Evolutionary conservation across 2,113 vertebrate species (phyloP).

Genomic region (Protobothrops mucrosquamatus): DNA sequence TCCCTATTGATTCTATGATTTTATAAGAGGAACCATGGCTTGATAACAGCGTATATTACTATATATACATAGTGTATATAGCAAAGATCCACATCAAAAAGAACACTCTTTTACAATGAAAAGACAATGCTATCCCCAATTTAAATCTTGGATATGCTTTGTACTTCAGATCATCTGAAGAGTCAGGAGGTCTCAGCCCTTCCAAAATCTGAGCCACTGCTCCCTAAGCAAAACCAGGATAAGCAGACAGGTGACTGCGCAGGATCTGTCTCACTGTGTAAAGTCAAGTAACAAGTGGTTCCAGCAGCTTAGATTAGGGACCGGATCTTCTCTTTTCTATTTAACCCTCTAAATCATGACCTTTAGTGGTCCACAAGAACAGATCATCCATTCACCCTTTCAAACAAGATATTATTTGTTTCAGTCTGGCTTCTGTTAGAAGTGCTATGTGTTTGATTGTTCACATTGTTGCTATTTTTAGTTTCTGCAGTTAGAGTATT

Average conservation of each 20-base stretch:
- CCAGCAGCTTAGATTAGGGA: not conserved
- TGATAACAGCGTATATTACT: not conserved
- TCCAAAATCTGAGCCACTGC: not conserved
- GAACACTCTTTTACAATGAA: not conserved
- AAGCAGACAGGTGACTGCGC: not conserved
- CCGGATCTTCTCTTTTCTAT: not conserved
- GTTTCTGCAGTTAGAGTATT: not conserved
- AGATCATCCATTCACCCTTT: not conserved
- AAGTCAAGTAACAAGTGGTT: not conserved
- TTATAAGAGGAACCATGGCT: not conserved
- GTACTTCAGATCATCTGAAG: not conserved
- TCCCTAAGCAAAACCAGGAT: not conserved
- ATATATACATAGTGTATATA: not conserved
- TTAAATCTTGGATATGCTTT: not conserved
- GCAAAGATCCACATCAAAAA: not conserved
- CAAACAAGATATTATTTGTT: not conserved
- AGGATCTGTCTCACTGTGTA: not conserved
- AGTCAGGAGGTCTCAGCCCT: not conserved
- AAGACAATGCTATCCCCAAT: not conserved
- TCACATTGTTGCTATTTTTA: not conserved
- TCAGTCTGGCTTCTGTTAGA: not conserved
- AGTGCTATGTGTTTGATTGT: not conserved
- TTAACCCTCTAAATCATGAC: not conserved
- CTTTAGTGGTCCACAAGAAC: not conserved
- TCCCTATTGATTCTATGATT: not conserved